phyloP scores from a whole-genome alignment of 2,888 invertebrate genomes.

The Sinotaia quadrata region DNA sequence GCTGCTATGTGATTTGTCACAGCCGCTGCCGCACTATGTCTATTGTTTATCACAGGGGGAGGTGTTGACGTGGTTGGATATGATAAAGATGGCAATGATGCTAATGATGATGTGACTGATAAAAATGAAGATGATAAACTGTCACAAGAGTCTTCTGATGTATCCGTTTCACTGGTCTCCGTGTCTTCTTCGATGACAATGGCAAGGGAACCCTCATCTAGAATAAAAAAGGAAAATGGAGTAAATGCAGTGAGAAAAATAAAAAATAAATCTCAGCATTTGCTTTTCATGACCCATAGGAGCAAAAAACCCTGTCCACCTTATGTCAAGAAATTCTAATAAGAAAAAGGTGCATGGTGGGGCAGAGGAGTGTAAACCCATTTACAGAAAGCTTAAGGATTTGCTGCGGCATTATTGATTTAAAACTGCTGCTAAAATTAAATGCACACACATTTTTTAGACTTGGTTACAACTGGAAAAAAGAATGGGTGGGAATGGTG shows the following conservation, averaged over 20 bases:
- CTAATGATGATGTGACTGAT: neutral
- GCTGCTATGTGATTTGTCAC: constrained; percentile 5
- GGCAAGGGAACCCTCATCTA: constrained; percentile 11
- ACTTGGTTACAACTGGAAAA: too few relatives aligned
- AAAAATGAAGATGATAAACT: neutral
- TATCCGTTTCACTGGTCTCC: neutral
- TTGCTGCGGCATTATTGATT: neutral
- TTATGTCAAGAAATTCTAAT: neutral
- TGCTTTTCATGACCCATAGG: neutral
- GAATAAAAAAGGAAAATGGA: too few relatives aligned
- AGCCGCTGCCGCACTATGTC: neutral
- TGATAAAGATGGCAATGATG: neutral
- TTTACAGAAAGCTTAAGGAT: too few relatives aligned
- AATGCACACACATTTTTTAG: neutral
- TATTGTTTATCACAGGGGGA: constrained; percentile 13
- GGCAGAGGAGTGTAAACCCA: too few relatives aligned
- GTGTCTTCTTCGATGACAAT: constrained; percentile 18
- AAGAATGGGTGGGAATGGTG: too few relatives aligned
- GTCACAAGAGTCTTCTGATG: neutral
- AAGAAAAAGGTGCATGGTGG: neutral
- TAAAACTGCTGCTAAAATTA: neutral
- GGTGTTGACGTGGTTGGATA: neutral
- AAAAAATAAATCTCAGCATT: neutral
- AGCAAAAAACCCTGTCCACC: neutral
- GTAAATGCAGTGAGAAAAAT: too few relatives aligned